Conservation (phyloP, 1,140 invertebrate genomes). For the Diprion similis region DNA sequence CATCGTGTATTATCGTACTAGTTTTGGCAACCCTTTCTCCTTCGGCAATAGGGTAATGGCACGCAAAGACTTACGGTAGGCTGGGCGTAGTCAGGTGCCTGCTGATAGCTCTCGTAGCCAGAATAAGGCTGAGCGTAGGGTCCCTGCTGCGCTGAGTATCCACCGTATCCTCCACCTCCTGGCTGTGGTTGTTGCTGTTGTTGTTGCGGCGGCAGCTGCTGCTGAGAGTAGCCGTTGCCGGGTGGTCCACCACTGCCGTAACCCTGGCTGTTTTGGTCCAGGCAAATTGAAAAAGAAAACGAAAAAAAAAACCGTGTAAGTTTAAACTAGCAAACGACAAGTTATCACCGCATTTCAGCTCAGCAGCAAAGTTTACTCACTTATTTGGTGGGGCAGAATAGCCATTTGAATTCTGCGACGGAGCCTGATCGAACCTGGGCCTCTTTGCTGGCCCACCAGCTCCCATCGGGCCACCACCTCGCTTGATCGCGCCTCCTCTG, state of each 20-base stretch:
- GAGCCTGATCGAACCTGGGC: conserved; percentile 54
- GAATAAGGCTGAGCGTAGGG: conserved; percentile 54
- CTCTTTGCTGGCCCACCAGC: conserved; percentile 56
- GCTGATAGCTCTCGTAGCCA: conserved; percentile 58
- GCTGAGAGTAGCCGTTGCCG: conserved; percentile 49
- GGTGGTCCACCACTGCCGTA: conserved; percentile 44
- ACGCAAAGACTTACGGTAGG: conserved; percentile 45
- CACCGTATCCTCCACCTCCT: conserved; percentile 25
- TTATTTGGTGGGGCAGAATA: conserved; percentile 50
- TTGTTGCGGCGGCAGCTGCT: conserved; percentile 27
- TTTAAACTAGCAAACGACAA: conserved; percentile 21
- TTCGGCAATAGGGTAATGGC: background rate
- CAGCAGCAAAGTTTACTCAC: conserved; percentile 19
- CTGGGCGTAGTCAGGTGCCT: conserved; percentile 56
- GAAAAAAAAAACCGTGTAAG: conserved; percentile 15
- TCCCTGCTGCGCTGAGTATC: background rate
- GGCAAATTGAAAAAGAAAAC: conserved; percentile 21
- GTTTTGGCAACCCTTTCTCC: background rate
- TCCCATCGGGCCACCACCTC: conserved; percentile 56
- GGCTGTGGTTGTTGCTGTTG: conserved; percentile 43
- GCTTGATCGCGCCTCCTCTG: conserved; percentile 52
- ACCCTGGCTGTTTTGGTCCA: conserved; percentile 48
- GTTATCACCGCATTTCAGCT: conserved; percentile 31
- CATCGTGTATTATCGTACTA: no score
- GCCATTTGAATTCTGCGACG: conserved; percentile 54